Base-by-base conservation (phyloP, 2,888 invertebrate species). In the Drosophila rellima region DNA sequence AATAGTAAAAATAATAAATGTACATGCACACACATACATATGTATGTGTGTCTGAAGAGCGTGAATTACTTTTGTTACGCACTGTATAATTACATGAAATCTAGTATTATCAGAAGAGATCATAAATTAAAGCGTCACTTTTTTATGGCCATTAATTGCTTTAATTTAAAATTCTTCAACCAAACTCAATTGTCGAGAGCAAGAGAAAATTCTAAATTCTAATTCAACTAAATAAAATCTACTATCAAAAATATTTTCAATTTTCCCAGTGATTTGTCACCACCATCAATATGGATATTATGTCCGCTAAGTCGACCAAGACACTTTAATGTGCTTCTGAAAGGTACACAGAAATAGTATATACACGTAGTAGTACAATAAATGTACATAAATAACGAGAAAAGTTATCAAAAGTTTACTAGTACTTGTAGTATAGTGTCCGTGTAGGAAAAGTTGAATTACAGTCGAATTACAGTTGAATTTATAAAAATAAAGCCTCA, bases 71-170 rank as follows among this genome's bases (percentile, higher is more conserved):
- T 42, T 55, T 33, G 33, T 6, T 55, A 55, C 40, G 54, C 31
- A 55, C 54, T 55, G 42, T 42, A 15, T 33, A 20, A 20, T 42
- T 42, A 42, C 23, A 55, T 54, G 42, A 42, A 33, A 42, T 55
- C 42, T 33, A 42, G 54, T 55, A 33, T 33, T 15, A 35, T 7
- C 8, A 45, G 7, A 35, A 56, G 33, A 56, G 26, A 45, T 35
- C 45, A 56, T 44, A 17, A 56, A 45, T 35, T 45, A 56, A 56
- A 45, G 45, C 44, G 35, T 56, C 44, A 33, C 33, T 29, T 17
- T 35, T 59, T 57, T 37, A 57, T 57, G 18, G 39, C 57, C 29
- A 47, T 47, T 59, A 59, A 59, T 59, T 29, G 48, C 48, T 40
- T 48, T 48, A 29, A 59, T 48, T 39, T 48, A 4, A 29, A 57